phyloP scores from a whole-genome alignment of 2,888 invertebrate species.

The Drosophila pegasa region DNA sequence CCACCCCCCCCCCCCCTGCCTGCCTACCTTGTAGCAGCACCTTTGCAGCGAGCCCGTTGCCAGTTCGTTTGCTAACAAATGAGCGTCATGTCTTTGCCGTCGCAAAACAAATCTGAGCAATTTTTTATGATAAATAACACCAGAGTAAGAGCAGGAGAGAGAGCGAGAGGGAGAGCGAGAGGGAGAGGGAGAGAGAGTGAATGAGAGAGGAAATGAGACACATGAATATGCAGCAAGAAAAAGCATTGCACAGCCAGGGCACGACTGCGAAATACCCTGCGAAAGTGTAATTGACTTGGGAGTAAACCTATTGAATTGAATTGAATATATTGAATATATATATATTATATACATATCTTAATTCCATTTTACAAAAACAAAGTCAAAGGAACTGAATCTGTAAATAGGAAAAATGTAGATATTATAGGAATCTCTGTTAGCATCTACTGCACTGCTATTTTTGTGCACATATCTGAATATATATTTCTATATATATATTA shows the following conservation, averaged over 20 bases:
- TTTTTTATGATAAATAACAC: slow-evolving; percentile 80
- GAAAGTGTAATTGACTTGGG: not conserved
- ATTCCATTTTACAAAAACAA: too few relatives aligned
- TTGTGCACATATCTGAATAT: too few relatives aligned
- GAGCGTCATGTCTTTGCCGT: slow-evolving; percentile 79
- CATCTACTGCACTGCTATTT: too few relatives aligned
- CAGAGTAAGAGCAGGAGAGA: slow-evolving; percentile 19
- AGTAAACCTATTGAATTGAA: too few relatives aligned
- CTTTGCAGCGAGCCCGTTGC: slow-evolving; percentile 22
- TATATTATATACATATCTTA: too few relatives aligned
- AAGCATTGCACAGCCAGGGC: not conserved
- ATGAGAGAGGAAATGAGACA: not conserved
- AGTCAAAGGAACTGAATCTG: too few relatives aligned
- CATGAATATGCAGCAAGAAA: slow-evolving; percentile 14
- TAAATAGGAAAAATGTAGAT: too few relatives aligned
- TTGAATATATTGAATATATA: too few relatives aligned
- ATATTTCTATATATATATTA: too few relatives aligned
- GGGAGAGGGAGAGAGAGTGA: not conserved
- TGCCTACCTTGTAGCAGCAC: not conserved
- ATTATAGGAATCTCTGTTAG: too few relatives aligned
- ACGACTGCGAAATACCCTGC: not conserved
- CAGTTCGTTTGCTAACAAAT: slow-evolving; percentile 73
- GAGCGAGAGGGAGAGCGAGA: not conserved
- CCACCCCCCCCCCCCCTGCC: not conserved
- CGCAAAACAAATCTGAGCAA: slow-evolving; percentile 79